phyloP scores from a whole-genome alignment of 2,888 invertebrate genomes.

The Merodon equestris region DNA sequence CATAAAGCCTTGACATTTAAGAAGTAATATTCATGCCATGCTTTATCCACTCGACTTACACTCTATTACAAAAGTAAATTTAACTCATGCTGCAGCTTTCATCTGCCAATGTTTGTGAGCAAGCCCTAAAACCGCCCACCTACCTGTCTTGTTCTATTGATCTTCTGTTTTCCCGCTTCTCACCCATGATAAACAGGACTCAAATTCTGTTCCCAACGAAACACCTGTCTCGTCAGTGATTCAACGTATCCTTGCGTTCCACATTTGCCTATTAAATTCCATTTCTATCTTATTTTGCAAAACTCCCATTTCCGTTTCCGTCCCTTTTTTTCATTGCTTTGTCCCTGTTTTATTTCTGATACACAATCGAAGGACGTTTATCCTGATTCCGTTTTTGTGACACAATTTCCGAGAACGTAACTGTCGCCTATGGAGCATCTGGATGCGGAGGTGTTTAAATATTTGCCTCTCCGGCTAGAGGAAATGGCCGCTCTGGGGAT shows the following conservation, averaged over 20 bases:
- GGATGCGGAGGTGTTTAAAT: constrained; percentile 57
- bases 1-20: no score
- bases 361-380: constrained; percentile 57
- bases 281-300: constrained; percentile 8
- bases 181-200: no score
- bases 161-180: no score
- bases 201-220: no score
- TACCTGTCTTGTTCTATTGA: no score
- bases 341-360: constrained; percentile 10
- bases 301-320: neutral
- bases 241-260: neutral
- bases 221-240: no score
- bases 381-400: constrained; percentile 53
- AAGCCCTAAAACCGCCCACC: no score
- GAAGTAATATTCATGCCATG: no score
- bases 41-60: no score
- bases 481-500: neutral
- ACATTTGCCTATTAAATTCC: constrained; percentile 51
- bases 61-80: no score
- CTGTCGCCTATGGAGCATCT: constrained; percentile 6
- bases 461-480: constrained; percentile 33
- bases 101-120: no score
- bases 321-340: constrained; percentile 2
- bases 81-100: no score
- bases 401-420: constrained; percentile 55